Evolutionary conservation across 1,140 invertebrate species (phyloP).

Genomic region (Acromyrmex echinatior): DNA sequence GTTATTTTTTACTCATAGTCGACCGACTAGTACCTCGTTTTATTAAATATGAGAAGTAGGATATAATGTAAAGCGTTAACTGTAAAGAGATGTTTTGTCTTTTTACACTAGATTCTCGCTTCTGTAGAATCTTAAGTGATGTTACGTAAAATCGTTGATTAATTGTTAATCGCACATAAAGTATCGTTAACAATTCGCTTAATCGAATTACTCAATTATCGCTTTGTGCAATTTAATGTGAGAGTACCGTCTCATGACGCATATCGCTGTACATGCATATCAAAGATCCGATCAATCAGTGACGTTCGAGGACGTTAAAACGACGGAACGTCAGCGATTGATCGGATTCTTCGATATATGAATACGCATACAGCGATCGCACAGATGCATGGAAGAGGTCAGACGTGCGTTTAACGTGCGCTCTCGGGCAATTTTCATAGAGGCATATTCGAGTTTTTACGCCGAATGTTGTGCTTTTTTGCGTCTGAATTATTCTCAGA

Average conservation of each 20-base stretch:
- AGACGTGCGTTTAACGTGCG: neutral
- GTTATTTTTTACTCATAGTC: conserved; percentile 29
- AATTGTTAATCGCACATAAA: neutral
- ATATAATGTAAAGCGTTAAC: conserved; percentile 4
- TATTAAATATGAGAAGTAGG: conserved; percentile 22
- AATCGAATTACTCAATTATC: conserved; percentile 7
- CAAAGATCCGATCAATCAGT: no score
- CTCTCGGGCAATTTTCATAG: no score
- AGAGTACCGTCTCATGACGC: neutral
- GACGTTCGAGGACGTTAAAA: no score
- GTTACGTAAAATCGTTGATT: conserved; percentile 13
- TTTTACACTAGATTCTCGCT: conserved; percentile 38
- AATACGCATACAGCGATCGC: no score
- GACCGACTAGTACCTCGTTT: conserved; percentile 27
- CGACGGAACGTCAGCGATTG: no score
- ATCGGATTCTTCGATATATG: no score
- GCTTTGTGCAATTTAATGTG: conserved; percentile 38
- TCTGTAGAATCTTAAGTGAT: conserved; percentile 16
- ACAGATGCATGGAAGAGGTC: no score
- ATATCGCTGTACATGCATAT: no score
- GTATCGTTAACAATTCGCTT: conserved; percentile 4
- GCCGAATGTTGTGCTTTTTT: no score
- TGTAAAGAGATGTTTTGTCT: neutral
- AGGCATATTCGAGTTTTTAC: no score
- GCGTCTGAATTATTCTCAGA: no score